phyloP scores from a whole-genome alignment of 2,797 vertebrate species.

The Eleutherodactylus coqui region DNA sequence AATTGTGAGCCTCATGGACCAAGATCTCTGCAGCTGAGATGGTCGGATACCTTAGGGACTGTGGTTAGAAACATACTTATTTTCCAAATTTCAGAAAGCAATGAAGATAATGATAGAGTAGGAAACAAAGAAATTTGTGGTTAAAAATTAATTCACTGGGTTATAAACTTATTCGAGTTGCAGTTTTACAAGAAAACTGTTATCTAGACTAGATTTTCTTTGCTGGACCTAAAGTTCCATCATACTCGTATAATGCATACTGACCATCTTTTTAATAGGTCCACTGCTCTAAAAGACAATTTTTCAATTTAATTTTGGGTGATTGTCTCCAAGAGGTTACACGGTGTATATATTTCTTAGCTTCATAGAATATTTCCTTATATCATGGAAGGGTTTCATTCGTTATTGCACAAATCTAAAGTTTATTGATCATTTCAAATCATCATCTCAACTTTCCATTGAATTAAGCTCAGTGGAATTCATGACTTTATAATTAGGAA shows the following conservation, averaged over 20 bases:
- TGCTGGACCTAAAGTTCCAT: too few relatives aligned
- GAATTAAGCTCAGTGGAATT: not conserved
- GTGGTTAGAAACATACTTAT: not conserved
- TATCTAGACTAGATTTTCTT: too few relatives aligned
- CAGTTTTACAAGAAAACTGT: not conserved
- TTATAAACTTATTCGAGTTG: not conserved
- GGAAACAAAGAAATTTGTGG: not conserved
- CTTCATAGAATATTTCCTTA: not conserved
- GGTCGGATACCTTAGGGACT: not conserved
- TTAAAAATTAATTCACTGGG: too few relatives aligned
- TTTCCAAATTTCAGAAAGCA: not conserved
- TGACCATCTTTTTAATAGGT: too few relatives aligned
- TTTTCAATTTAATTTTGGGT: too few relatives aligned
- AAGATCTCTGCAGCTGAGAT: not conserved
- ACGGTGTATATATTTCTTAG: not conserved
- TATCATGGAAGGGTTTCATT: not conserved
- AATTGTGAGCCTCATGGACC: not conserved
- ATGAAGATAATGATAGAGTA: not conserved
- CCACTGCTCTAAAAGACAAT: too few relatives aligned
- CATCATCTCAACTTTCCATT: not conserved
- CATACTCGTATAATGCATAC: too few relatives aligned
- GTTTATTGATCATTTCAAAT: not conserved
- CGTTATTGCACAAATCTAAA: not conserved
- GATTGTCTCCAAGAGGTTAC: not conserved
- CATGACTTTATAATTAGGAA: not conserved